phyloP scores from a whole-genome alignment of 2,888 invertebrate species.

The Papilio protenor region DNA sequence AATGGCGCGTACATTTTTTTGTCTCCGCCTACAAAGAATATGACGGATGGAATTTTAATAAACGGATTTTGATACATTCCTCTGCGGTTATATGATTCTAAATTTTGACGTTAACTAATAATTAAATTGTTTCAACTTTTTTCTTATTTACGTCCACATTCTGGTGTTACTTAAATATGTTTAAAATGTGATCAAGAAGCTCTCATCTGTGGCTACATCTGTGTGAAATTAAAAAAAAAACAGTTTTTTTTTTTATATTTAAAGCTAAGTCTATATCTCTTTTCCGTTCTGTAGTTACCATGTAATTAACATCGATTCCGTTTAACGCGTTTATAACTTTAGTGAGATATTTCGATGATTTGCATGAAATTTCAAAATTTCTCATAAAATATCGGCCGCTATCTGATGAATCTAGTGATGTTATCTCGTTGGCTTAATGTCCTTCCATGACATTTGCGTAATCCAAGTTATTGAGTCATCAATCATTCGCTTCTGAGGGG shows the following conservation, averaged over 20 bases:
- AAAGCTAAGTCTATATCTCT: too few species aligned
- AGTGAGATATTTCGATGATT: neutral
- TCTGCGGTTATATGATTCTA: neutral
- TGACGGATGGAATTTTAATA: conserved; percentile 40
- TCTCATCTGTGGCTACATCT: too few species aligned
- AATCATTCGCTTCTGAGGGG: conserved; percentile 10
- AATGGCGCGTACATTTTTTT: conserved; percentile 26
- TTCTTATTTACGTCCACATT: neutral
- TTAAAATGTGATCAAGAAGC: too few species aligned
- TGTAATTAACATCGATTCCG: too few species aligned
- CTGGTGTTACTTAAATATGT: too few species aligned
- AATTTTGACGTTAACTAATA: neutral
- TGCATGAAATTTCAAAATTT: neutral
- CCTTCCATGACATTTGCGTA: conserved; percentile 28
- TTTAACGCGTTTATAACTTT: too few species aligned
- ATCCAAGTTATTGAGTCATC: conserved; percentile 33
- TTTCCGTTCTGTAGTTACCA: too few species aligned
- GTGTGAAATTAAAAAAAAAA: too few species aligned
- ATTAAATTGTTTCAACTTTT: neutral
- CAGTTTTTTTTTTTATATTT: too few species aligned
- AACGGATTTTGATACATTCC: conserved; percentile 41
- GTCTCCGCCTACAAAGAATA: conserved; percentile 36
- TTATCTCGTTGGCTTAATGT: conserved; percentile 34
- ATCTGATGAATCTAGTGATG: conserved; percentile 25
- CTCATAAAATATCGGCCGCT: neutral